Evolutionary conservation across 2,797 vertebrate species (phyloP), one percentile per base, ranked within the genome.

Genomic region (Malurus leucopterus): DNA sequence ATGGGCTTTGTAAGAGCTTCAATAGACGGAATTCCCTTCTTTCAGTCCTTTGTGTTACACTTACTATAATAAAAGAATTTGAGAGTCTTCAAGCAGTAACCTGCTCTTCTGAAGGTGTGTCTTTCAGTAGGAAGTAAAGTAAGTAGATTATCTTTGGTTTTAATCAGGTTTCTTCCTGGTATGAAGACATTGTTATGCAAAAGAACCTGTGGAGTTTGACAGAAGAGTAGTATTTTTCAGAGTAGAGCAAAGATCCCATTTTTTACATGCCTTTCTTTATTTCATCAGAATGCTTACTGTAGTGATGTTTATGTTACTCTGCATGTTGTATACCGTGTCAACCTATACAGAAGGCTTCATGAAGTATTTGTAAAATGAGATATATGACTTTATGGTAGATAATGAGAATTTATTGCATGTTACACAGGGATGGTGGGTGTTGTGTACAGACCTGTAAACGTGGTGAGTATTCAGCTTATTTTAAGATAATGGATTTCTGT

Each of bases 131-230:
- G 75, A 92, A 82, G 46, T 77, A 47, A 47, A 74, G 40, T 59
- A 55, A 71, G 40, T 59, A 51, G 50, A 44, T 74, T 82, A 4
- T 21, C 40, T 64, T 83, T 79, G 47, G 15, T 71, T 90, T 91
- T 91, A 69, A 54, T 88, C 21, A 4, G 11, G 18, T 74, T 88
- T 93, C 69, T 91, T 95, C 81, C 81, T 86, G 44, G 54, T 86
- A 17, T 17, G 58, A 77, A 71, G 71, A 51, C 22, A 44, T 17
- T 62, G 62, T 74, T 85, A 57, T 43, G 51, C 29, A 74, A 69
- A 92, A 43, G 71, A 77, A 62, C 63, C 14, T 1, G 0, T 11
- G 51, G 67, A 38, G 51, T 81, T 84, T 75, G 67, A 43, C 55
- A 40, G 61, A 44, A 26, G 36, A 85, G 30, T 26, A 57, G 8